Conservation (phyloP, 92 coral and sea anemone genomes). For the Heliopora coerulea region DNA sequence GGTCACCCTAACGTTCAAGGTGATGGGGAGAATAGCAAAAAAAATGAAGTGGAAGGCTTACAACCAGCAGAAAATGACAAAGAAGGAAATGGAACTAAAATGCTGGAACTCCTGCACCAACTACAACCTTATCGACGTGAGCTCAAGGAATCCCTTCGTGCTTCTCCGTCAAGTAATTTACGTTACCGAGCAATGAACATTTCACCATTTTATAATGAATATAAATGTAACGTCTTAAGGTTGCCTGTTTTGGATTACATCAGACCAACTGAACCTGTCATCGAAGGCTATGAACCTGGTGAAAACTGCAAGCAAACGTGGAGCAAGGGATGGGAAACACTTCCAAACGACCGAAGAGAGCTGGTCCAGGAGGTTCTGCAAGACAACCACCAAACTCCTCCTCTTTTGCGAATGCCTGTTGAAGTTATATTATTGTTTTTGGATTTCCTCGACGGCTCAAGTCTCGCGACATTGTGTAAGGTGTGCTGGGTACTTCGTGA, state of each 20-base stretch:
- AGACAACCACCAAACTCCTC: not conserved
- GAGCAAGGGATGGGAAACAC: constrained; percentile 24
- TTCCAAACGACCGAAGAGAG: not conserved
- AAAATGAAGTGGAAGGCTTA: too few species aligned
- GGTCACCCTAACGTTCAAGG: too few species aligned
- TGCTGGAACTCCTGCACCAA: too few species aligned
- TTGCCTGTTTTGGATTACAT: constrained; percentile 7
- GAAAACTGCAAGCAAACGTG: constrained; percentile 37
- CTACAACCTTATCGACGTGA: not conserved
- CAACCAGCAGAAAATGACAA: too few species aligned
- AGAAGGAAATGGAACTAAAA: too few species aligned
- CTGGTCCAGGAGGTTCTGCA: constrained; percentile 1
- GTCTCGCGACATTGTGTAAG: not conserved
- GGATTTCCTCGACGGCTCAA: not conserved
- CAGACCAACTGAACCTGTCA: not conserved
- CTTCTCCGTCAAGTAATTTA: too few species aligned
- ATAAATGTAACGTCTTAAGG: not conserved
- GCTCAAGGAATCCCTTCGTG: too few species aligned
- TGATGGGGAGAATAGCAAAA: too few species aligned
- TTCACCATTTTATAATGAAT: not conserved
- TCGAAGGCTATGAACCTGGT: constrained; percentile 22
- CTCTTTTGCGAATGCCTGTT: not conserved
- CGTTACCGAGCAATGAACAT: too few species aligned
- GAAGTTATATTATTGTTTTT: constrained; percentile 6
- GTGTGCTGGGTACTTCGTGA: constrained; percentile 2